Evolutionary conservation across 2,888 invertebrate species (phyloP).

Genomic region (Phengaris alcon): DNA sequence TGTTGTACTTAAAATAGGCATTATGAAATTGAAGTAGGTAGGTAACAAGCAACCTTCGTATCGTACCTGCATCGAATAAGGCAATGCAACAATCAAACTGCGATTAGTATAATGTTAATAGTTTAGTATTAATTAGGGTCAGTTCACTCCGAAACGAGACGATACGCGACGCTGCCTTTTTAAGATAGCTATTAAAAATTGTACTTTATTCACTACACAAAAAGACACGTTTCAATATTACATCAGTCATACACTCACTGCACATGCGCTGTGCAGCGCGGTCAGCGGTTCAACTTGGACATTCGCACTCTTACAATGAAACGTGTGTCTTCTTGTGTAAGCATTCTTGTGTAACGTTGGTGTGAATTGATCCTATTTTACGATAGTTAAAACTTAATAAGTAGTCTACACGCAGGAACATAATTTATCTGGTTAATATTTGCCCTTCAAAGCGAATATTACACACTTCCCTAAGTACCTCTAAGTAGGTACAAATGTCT

Average conservation of each 20-base stretch:
- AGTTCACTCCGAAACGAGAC: too few relatives aligned
- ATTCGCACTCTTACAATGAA: too few relatives aligned
- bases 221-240: too few relatives aligned
- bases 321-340: too few relatives aligned
- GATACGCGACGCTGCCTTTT: too few relatives aligned
- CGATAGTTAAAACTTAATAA: not conserved
- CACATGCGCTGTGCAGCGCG: too few relatives aligned
- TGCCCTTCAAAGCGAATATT: slow-evolving; percentile 10
- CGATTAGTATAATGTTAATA: not conserved
- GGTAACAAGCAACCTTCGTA: not conserved
- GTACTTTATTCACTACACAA: too few relatives aligned
- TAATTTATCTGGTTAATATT: slow-evolving; percentile 17
- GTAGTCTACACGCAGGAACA: not conserved
- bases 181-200: too few relatives aligned
- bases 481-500: not conserved
- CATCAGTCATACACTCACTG: too few relatives aligned
- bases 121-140: not conserved
- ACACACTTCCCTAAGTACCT: slow-evolving; percentile 4
- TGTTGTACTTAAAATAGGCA: not conserved
- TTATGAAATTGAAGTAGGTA: not conserved
- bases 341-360: too few relatives aligned
- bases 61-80: too few relatives aligned
- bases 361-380: not conserved
- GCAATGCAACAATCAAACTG: not conserved
- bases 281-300: too few relatives aligned